Evolutionary conservation across 2,113 vertebrate species (phyloP), one percentile per base, ranked within the genome.

Genomic region (Labeo rohita): DNA sequence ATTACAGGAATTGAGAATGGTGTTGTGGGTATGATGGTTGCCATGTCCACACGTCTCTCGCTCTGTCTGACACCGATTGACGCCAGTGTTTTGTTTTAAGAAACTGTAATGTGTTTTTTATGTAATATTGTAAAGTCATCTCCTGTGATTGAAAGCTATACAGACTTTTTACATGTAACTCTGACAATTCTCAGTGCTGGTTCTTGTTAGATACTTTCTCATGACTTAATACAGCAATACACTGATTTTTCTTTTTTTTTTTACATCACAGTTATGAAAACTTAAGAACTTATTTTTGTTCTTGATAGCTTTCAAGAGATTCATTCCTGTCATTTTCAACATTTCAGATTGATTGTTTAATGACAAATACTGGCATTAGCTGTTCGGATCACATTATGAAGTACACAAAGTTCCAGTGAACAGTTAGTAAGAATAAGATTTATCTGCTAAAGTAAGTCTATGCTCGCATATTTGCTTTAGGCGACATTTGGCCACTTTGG

Each of bases 1-100:
- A 36, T 52, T 50, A 70, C 65, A 36, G 80, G 80, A 82, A 82
- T 68, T 82, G 80, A 82, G 47, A 82, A 52, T 39, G 47, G 10
- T 9, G 45, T 82, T 82, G 79, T 81, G 79, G 80, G 80, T 52
- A 36, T 39, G 45, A 34, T 34, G 28, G 80, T 39, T 16, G 8
- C 47, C 23, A 12, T 52, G 23, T 82, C 63, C 47, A 54, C 47
- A 70, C 7, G 47, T 82, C 23, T 82, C 9, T 49, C 39, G 6
- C n/a, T 23, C 45, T 65, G 78, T 65, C n/a, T 23, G 61, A 16
- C 54, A 45, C 8, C 13, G 0, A 28, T 80, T 28, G 8, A 81
- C 4, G 2, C n/a, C 15, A 9, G n/a, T 81, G n/a, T 65, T 80
- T 8, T 49, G 21, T 45, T 61, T 61, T 45, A 61, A 45, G 54